Evolutionary conservation across 2,113 vertebrate genomes (phyloP), one percentile per base, ranked within the genome.

Genomic region (Forbesichthys agassizii): DNA sequence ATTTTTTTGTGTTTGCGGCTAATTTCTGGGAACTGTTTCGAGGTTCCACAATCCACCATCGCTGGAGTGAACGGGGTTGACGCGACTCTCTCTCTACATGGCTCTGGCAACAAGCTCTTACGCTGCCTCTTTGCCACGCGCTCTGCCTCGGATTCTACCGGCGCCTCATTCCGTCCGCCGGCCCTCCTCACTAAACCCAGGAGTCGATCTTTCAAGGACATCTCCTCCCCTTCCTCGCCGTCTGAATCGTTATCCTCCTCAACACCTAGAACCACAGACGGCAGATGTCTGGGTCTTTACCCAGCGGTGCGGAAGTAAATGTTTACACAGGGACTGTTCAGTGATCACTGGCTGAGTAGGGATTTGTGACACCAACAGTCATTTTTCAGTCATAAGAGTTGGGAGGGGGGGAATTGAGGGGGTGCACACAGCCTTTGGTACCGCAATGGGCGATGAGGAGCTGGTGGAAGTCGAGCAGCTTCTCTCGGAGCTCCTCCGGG

Each of bases 401-500:
- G 9, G n/a, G n/a, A 53, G 12, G 52, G 2, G 11, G 5, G 52
- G 10, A 14, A 1, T 14, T 54, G 9, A 1, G 53, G 5, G 14
- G 12, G 55, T 33, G 20, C 42, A 36, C 12, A 48, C 12, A 16
- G 27, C 27, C 27, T 27, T 48, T 65, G 74, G 61, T 85, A 98
- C 96, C 95, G 80, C 96, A 98, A 58, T 98, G 95, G 33, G 91
- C 87, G 88, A 93, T 94, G 69, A 98, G 84, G 67, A 95, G 92
- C 69, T 94, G 93, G 55, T 98, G 96, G 78, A 97, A 98, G 79
- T 96, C 94, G 69, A 93, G 72, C 18, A 98, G 91, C 1, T 95
- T 92, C 75, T 96, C 94, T 16, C 92, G 91, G 71, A 96, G 93
- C 85, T 96, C 93, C 68, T 88, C 88, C 51, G 96, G 93, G 74